Evolutionary conservation across 2,888 invertebrate genomes (phyloP), one percentile per base, ranked within the genome.

Genomic region (Chrysotoxum bicinctum): DNA sequence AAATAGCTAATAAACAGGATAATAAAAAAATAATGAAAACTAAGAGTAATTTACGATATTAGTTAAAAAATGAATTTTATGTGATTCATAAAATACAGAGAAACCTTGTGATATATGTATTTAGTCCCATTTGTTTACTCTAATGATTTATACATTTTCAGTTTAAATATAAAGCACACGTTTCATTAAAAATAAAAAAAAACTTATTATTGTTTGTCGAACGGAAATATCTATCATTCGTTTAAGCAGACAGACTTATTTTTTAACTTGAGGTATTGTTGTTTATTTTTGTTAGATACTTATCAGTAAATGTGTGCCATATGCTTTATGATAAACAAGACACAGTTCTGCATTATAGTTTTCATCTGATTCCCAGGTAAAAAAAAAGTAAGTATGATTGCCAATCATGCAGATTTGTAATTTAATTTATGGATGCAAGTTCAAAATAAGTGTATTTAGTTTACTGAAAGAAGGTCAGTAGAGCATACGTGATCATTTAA

Each of bases 401-500:
- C 3, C 23, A 50, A 50, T 26, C 14, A 50, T 26, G 50, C 50
- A 50, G 50, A 50, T 50, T 50, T 50, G 23, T 23, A 14, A n/a
- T 50, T 26, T 50, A 50, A 50, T 50, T 50, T 8, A 50, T 50
- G 26, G 50, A 50, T 50, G 23, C 14, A 50, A n/a, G n/a, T n/a
- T n/a, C n/a, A n/a, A 50, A n/a, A 26, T 50, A 26, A 23, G 12
- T 50, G n/a, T 50, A 50, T 26, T n/a, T 10, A 45, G 12, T 45
- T n/a, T n/a, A 21, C 48, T 50, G 14, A 8, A 26, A 50, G 23
- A 50, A 50, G 50, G 50, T n/a, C 50, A 50, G 14, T 50, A 50
- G 50, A 50, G 23, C 50, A 50, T n/a, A 50, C 50, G 50, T 50
- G 23, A 50, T 50, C 14, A 23, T 50, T 50, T 50, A 14, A 50